Base-by-base conservation (phyloP, 2,113 vertebrate species). In the Lethenteron reissneri region DNA sequence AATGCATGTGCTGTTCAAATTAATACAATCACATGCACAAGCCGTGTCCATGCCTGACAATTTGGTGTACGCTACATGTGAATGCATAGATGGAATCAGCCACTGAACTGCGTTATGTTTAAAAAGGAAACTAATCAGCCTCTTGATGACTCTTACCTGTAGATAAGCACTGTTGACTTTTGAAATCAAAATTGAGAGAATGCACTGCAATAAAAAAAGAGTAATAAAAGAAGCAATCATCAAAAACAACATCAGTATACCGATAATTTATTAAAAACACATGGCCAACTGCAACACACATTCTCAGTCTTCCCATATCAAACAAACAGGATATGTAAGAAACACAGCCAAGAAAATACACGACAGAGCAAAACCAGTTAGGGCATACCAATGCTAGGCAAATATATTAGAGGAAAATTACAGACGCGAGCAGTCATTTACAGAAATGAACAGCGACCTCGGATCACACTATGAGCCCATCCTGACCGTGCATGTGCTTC, bases 401-500 rank as follows among this genome's bases (percentile, higher is more conserved):
- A 3, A 14, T n/a, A 15, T 19, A n/a, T 19, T 68, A 5, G 19
- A 15, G 62, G 62, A 15, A 68, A 19, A n/a, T 19, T 68, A 15
- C 19, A 68, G 62, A 68, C 19, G 7, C 19, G 7, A 68, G 19
- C 19, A 19, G 19, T 9, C 15, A 68, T 68, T 4, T n/a, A 2
- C 17, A 21, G 6, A 10, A 10, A 57, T 58, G 3, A 17, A 14
- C 14, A 19, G 1, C 62, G 13, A 14, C 4, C 6, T n/a, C 57
- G 57, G 21, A 3, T 58, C 13, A 56, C 14, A 57, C 10, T 58
- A 17, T 12, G 9, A 17, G 41, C 11, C 7, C 56, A 15, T 41
- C 25, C 25, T 58, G 78, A 85, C 84, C 90, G 85, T 87, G 81
- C 70, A 94, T 85, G 21, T 86, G 80, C 0, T 87, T 89, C 78